Base-by-base conservation (phyloP, 2,888 invertebrate genomes). In the Habroteleia sp. region DNA sequence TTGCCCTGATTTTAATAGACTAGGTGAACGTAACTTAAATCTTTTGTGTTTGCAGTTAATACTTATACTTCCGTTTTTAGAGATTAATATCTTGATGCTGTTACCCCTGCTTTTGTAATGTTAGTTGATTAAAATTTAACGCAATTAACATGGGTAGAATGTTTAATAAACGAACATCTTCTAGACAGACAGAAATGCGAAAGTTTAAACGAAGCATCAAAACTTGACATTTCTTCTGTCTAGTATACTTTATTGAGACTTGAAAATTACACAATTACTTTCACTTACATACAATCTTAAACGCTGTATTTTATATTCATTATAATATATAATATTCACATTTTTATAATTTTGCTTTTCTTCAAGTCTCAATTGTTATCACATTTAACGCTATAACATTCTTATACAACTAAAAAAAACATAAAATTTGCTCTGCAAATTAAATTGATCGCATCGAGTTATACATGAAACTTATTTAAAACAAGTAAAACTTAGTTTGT, bases 1-100 rank as follows among this genome's bases (percentile, higher is more conserved):
- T 20, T 66, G 73, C 66, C 73, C 73, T 74, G 73, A 74, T 74
- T 60, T 66, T 11, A 16, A 29, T 54, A 74, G 73, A 74, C 73
- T 74, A 74, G 73, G 7, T 66, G 33, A 52, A 74, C 56, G 27
- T 27, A 31, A n/a, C n/a, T n/a, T n/a, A n/a, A n/a, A n/a, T n/a
- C n/a, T 25, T 7, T 44, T 25, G 20, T 20, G 2, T 46, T 66
- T 69, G 25, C 27, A 42, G 37, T 29, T 60, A 60, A 27, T 16
- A 17, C 17, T 3, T 39, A n/a, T 17, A 3, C 11, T 33, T 11
- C n/a, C 11, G 13, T 27, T 27, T 23, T 41, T 33, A 27, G 20
- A 20, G 33, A 46, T 29, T 0, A 46, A 13, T 46, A 33, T n/a
- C 3, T 33, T 11, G 2, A 17, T 50, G 1, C 8, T 35, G 20